Conservation (phyloP, 2,797 vertebrate species). For the Periophthalmus magnuspinnatus region DNA sequence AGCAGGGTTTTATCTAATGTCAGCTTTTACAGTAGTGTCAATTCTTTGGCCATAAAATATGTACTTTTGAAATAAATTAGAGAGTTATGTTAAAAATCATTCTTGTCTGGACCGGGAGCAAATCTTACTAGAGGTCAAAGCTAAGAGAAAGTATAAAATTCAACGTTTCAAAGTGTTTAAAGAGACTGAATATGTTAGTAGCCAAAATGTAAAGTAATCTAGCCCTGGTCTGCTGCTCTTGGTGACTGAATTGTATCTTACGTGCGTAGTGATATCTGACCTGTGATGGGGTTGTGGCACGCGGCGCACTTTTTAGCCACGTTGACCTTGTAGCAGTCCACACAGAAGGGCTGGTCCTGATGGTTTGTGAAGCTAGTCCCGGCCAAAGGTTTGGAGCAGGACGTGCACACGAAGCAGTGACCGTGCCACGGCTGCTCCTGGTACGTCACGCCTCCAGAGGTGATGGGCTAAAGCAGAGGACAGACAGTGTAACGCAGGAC, state of each 20-base stretch:
- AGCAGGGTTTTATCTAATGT: too few relatives aligned
- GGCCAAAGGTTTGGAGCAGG: slow-evolving; percentile 88
- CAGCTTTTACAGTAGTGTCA: too few relatives aligned
- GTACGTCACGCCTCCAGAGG: slow-evolving; percentile 93
- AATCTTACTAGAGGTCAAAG: too few relatives aligned
- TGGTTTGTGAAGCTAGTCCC: slow-evolving; percentile 92
- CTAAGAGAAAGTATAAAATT: too few relatives aligned
- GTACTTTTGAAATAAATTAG: too few relatives aligned
- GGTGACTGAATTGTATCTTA: too few relatives aligned
- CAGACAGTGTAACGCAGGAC: not conserved
- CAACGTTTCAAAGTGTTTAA: too few relatives aligned
- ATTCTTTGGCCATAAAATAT: not conserved
- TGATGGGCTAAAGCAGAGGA: slow-evolving; percentile 81
- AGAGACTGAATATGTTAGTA: too few relatives aligned
- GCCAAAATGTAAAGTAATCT: too few relatives aligned
- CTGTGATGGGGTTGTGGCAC: slow-evolving; percentile 96
- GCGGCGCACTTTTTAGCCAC: slow-evolving; percentile 94
- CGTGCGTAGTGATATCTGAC: slow-evolving; percentile 47
- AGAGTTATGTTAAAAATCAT: not conserved
- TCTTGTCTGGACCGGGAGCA: not conserved
- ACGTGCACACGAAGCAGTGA: slow-evolving; percentile 92
- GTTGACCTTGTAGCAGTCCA: slow-evolving; percentile 92
- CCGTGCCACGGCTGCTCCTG: slow-evolving; percentile 96
- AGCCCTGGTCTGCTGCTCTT: too few relatives aligned
- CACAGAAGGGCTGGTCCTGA: slow-evolving; percentile 90